Base-by-base conservation (phyloP, 2,888 invertebrate species). In the Phaedon cochleariae region DNA sequence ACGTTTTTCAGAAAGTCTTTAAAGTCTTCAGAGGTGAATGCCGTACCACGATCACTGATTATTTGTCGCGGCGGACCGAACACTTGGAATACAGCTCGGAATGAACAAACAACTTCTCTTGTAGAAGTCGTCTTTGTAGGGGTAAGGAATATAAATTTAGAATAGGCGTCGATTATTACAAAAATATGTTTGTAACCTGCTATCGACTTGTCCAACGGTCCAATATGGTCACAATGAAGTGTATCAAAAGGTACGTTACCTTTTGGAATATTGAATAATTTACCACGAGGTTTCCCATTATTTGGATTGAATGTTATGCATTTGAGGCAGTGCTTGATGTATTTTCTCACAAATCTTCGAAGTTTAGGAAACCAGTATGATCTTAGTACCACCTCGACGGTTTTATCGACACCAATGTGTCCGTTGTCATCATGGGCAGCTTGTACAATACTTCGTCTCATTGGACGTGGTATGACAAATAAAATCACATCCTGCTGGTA, bases 1-100 rank as follows among this genome's bases (percentile, higher is more conserved):
- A 82, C 78, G 1, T 72, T 70, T 9, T 73, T 49, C 63, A 81
- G 82, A 64, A 81, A 84, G 0, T 76, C 65, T 58, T 70, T 15
- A 37, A 83, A 83, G 2, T 74, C 77, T 7, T 74, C 58, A 0
- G 80, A 77, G 0, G 80, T 81, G 61, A 80, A 84, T 2, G 83
- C 82, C 1, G 81, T 72, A 3, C 81, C 81, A 57, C 73, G 67
- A 59, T 83, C 77, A 5, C 68, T 68, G 5, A 76, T 72, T 3
- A 76, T 74, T 34, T 65, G 10, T 9, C 45, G 59, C 75, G 12
- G 78, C 53, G 73, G 74, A 12, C 74, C 74, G 57, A 76, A 74
- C 18, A 57, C 52, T 10, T 59, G 53, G 37, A 70, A 37, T 41
- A 75, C 75, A 10, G 31, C 65, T 26, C 55, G 45, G 5, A 77